Evolutionary conservation across 1,140 invertebrate genomes (phyloP).

Genomic region (Bacillus rossius): DNA sequence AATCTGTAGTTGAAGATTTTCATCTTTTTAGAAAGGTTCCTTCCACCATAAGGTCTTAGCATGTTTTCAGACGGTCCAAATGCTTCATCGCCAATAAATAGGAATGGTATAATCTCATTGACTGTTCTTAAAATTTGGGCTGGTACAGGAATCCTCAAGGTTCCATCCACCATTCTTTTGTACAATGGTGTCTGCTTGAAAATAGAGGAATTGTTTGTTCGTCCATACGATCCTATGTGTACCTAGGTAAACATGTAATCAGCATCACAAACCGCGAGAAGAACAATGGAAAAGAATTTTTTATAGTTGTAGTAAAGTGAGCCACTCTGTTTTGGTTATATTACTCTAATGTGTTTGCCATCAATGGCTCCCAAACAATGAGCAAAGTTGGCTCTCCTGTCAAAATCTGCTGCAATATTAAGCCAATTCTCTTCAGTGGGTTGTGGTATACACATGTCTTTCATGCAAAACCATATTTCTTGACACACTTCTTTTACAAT

Average conservation of each 20-base stretch:
- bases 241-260: conserved; percentile 22
- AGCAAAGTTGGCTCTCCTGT: conserved; percentile 5
- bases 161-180: neutral
- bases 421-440: too few relatives aligned
- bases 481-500: neutral
- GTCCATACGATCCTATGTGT: conserved; percentile 39
- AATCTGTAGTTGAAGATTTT: conserved; percentile 31
- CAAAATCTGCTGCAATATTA: conserved; percentile 2
- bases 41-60: conserved; percentile 19
- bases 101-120: conserved; percentile 13
- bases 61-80: conserved; percentile 17
- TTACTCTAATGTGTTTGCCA: conserved; percentile 28
- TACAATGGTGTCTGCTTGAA: conserved; percentile 21
- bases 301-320: conserved; percentile 34
- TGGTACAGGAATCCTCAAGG: neutral
- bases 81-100: conserved; percentile 29
- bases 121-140: conserved; percentile 10
- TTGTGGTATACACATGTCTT: neutral
- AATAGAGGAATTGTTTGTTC: conserved; percentile 36
- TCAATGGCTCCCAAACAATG: conserved; percentile 18
- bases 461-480: neutral
- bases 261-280: conserved; percentile 38
- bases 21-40: conserved; percentile 10
- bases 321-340: conserved; percentile 25
- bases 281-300: conserved; percentile 35